Evolutionary conservation across 2,797 vertebrate genomes (phyloP).

Genomic region (Urocyon cinereoargenteus): DNA sequence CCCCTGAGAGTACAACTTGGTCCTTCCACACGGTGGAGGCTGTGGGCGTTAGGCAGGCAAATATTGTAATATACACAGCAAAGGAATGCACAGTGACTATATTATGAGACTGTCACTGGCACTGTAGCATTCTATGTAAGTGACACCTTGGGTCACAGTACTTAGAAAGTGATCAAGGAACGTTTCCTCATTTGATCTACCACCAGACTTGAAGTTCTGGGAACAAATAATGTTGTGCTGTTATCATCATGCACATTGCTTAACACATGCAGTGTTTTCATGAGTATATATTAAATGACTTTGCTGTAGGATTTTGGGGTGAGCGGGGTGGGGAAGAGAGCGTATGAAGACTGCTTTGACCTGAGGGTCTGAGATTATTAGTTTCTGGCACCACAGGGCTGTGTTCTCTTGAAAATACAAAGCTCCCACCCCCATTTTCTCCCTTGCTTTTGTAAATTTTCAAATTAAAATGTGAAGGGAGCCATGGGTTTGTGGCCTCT

Average conservation of each 20-base stretch:
- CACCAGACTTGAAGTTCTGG: neutral
- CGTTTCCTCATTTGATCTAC: neutral
- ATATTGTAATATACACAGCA: rapidly evolving
- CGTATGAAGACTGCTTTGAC: rapidly evolving
- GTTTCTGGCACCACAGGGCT: neutral
- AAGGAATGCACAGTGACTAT: rapidly evolving
- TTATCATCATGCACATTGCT: neutral
- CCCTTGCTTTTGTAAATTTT: neutral
- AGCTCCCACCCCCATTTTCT: neutral
- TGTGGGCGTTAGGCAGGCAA: neutral
- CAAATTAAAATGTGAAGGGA: neutral
- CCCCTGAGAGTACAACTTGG: neutral
- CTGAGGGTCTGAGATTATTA: neutral
- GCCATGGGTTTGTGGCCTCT: slow-evolving; percentile 11
- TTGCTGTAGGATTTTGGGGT: neutral
- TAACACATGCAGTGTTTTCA: neutral
- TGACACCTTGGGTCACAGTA: neutral
- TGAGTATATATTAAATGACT: neutral
- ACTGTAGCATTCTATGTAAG: neutral
- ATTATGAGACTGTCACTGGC: neutral
- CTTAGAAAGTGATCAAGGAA: neutral
- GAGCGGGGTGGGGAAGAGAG: rapidly evolving
- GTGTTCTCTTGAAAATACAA: neutral
- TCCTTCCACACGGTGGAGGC: neutral
- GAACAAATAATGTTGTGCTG: neutral